These are phyloP conservation scores for Pantelozetes paolii DNA, from an alignment of 2,888 invertebrate genomes.

Conservation along the genomic window DNA sequence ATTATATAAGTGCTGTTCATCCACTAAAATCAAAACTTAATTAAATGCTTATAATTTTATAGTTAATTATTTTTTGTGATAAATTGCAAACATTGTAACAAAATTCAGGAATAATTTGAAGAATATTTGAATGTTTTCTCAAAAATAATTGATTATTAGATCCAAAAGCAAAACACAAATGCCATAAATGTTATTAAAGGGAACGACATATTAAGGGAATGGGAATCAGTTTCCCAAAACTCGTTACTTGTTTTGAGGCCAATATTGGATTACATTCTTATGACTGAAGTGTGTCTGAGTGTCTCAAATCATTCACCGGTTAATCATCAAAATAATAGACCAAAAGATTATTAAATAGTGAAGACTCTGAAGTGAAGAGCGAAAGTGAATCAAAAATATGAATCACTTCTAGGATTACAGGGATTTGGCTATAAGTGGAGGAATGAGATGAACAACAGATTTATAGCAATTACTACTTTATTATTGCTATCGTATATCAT, in stretches of 20 bases:
- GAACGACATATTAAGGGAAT: no score
- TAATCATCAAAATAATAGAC: slow-evolving; percentile 20
- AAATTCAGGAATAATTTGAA: no score
- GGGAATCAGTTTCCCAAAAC: neutral
- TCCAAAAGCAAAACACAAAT: no score
- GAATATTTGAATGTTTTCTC: no score
- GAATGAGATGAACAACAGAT: neutral
- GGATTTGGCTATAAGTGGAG: neutral
- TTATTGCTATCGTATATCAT: slow-evolving; percentile 6
- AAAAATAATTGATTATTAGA: no score
- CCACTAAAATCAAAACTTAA: no score
- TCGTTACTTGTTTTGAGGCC: neutral
- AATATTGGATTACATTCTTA: slow-evolving; percentile 11
- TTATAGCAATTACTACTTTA: slow-evolving; percentile 3
- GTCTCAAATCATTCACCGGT: neutral
- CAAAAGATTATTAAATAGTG: slow-evolving; percentile 4
- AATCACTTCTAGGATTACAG: slow-evolving; percentile 16
- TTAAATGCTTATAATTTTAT: no score
- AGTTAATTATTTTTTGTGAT: no score
- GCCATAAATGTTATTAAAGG: no score
- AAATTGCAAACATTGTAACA: no score
- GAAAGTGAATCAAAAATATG: neutral
- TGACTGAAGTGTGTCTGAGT: neutral
- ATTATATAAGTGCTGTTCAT: no score
- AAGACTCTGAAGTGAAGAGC: neutral